Conservation (phyloP, 2,797 vertebrate species). For the Steatocranus sp. region DNA sequence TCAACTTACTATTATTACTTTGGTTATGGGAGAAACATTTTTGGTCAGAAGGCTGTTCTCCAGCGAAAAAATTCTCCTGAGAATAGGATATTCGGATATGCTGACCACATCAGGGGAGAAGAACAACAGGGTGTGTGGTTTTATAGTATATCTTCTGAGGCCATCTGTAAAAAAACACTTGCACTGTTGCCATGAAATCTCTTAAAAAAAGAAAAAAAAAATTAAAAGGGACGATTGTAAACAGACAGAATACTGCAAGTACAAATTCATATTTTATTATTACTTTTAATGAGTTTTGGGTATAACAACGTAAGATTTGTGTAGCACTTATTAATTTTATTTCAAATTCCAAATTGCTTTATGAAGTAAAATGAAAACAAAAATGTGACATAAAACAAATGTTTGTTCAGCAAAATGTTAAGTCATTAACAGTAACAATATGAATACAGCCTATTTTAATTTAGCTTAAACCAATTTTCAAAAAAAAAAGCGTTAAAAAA, state of each 20-base stretch:
- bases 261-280: neutral
- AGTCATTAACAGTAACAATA: neutral
- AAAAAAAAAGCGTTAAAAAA: neutral
- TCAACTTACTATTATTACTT: conserved; percentile 44
- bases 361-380: neutral
- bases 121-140: conserved; percentile 14
- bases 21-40: conserved; percentile 54
- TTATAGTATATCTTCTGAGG: conserved; percentile 39
- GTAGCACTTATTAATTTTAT: neutral
- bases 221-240: neutral
- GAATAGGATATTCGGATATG: conserved; percentile 54
- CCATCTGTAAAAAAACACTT: conserved; percentile 43
- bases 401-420: neutral
- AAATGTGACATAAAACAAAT: neutral
- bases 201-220: neutral
- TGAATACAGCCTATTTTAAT: neutral
- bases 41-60: conserved; percentile 55
- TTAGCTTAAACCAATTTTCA: neutral
- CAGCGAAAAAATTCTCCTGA: conserved; percentile 26
- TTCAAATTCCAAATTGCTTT: neutral
- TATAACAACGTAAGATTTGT: neutral
- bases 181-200: conserved; percentile 29
- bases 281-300: neutral
- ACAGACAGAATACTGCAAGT: conserved; percentile 1
- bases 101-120: conserved; percentile 51